Percentiles rank a stretch among this genome's conserved stretches.
Conservation (phyloP, 2,888 invertebrate genomes). For the Rhagonycha lutea region DNA sequence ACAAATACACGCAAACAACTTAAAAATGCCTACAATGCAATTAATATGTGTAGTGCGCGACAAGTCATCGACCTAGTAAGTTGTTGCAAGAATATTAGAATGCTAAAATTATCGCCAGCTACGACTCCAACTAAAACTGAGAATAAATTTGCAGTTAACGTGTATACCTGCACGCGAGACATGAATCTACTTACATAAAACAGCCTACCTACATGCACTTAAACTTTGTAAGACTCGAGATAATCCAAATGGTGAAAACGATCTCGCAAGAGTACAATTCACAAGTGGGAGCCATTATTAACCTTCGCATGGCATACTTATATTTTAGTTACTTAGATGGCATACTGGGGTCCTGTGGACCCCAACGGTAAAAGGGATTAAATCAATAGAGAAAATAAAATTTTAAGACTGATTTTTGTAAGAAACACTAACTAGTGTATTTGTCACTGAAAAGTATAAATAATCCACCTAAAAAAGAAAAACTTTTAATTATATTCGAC, state of each 20-base stretch:
- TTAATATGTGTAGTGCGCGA: constrained; percentile 37
- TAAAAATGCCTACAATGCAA: constrained; percentile 40
- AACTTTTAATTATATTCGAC: no score
- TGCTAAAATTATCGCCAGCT: constrained; percentile 46
- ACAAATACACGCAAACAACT: constrained; percentile 38
- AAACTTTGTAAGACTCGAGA: constrained; percentile 4
- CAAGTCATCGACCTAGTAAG: constrained; percentile 42
- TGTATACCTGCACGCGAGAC: constrained; percentile 52
- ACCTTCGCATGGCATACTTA: no score
- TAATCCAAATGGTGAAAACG: not conserved
- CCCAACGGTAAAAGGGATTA: no score
- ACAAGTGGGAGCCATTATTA: not conserved
- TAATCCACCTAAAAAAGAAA: no score
- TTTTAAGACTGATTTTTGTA: no score
- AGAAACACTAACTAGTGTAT: no score
- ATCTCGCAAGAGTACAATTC: not conserved
- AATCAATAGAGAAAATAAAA: no score
- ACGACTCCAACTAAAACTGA: constrained; percentile 40
- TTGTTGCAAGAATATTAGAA: constrained; percentile 38
- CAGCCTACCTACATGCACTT: constrained; percentile 44
- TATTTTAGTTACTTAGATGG: no score
- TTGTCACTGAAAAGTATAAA: no score
- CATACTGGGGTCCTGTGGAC: no score
- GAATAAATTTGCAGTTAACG: constrained; percentile 54
- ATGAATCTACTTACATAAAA: constrained; percentile 53